phyloP scores from a whole-genome alignment of 2,888 invertebrate genomes.

The Loripinus fragilis region DNA sequence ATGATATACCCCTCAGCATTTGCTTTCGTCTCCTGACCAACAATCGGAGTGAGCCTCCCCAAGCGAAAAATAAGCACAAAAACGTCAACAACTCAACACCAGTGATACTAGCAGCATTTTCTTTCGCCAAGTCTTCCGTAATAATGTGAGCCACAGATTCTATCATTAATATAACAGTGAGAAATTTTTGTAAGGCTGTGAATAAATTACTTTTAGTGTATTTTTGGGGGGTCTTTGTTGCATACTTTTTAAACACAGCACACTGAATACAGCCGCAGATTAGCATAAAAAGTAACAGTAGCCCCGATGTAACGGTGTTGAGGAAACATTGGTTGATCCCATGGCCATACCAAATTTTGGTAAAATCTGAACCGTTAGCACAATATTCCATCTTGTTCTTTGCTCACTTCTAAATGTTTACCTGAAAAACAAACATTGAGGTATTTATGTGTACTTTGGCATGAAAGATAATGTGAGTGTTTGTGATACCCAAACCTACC shows the following conservation, averaged over 20 bases:
- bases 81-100: slow-evolving; percentile 73
- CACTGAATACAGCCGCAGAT: slow-evolving; percentile 88
- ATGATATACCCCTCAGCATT: slow-evolving; percentile 93
- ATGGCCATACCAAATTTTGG: slow-evolving; percentile 88
- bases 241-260: slow-evolving; percentile 87
- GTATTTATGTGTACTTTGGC: too few species aligned
- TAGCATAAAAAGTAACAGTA: slow-evolving; percentile 90
- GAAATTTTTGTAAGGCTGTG: slow-evolving; percentile 90
- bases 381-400: slow-evolving; percentile 74
- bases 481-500: too few species aligned
- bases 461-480: too few species aligned
- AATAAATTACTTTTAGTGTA: slow-evolving; percentile 88
- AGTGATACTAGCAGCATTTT: slow-evolving; percentile 82
- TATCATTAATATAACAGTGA: slow-evolving; percentile 89
- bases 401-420: too few species aligned
- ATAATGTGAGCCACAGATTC: slow-evolving; percentile 89
- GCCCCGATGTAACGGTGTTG: slow-evolving; percentile 90
- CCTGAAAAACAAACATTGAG: too few species aligned
- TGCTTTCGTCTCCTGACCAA: slow-evolving; percentile 91
- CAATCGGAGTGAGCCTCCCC: slow-evolving; percentile 91
- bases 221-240: slow-evolving; percentile 88
- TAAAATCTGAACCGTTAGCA: slow-evolving; percentile 66
- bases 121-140: slow-evolving; percentile 89
- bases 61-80: slow-evolving; percentile 84
- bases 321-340: slow-evolving; percentile 95